These are phyloP conservation scores for Crotophaga sulcirostris DNA, from an alignment of 2,113 vertebrate species.

Conservation along the genomic window DNA sequence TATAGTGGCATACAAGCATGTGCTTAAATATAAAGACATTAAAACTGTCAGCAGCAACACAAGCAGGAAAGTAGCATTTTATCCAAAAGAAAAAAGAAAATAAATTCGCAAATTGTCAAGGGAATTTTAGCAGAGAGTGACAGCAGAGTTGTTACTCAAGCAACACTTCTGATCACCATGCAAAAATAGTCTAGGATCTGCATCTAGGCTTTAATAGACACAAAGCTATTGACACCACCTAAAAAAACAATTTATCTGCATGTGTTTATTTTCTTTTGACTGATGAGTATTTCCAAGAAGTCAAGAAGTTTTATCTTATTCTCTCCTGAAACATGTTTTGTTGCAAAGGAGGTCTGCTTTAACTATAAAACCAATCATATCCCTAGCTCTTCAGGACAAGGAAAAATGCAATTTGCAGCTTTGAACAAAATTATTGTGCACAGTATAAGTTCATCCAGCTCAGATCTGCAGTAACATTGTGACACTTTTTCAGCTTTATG, in stretches of 20 bases:
- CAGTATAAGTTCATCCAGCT: neutral
- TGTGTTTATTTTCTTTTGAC: neutral
- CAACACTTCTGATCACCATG: neutral
- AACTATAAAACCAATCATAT: neutral
- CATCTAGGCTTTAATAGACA: neutral
- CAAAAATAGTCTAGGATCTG: neutral
- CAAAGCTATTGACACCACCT: rapidly evolving
- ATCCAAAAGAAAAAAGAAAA: neutral
- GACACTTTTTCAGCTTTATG: neutral
- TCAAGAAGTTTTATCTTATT: neutral
- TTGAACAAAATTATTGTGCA: neutral
- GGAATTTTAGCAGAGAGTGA: neutral
- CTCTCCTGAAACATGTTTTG: neutral
- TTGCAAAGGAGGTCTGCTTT: neutral
- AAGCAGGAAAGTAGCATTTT: neutral
- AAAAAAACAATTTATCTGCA: neutral
- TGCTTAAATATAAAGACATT: neutral
- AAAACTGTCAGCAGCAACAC: neutral
- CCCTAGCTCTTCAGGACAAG: neutral
- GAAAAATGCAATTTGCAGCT: neutral
- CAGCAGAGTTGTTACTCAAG: neutral
- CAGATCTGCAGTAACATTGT: neutral
- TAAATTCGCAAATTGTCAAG: neutral
- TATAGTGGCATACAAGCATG: neutral
- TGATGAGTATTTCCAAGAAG: neutral